Percentiles rank a stretch among this genome's conserved stretches.
These are phyloP conservation scores for Acanthosepion lycidas DNA, from an alignment of 2,888 invertebrate genomes.

Conservation along the genomic window DNA sequence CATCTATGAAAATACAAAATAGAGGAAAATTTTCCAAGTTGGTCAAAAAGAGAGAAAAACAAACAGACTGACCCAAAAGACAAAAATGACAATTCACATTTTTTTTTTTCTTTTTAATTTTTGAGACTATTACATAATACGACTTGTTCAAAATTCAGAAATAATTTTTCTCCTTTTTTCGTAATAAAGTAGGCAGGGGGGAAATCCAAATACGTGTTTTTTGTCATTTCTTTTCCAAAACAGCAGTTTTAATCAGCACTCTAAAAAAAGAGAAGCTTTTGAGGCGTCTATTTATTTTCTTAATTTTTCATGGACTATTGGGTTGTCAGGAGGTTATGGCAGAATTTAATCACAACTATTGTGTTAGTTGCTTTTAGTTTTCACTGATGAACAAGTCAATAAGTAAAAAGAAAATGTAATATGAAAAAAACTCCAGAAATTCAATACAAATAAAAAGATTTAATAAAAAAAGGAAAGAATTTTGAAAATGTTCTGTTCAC, in stretches of 20 bases:
- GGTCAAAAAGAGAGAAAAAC: not conserved
- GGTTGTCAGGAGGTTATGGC: conserved; percentile 33
- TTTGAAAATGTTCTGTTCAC: not conserved
- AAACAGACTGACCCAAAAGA: not conserved
- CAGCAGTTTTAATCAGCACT: too few relatives aligned
- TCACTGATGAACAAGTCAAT: not conserved
- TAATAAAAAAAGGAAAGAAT: too few relatives aligned
- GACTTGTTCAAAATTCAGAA: not conserved
- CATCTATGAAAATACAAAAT: not conserved
- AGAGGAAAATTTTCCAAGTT: not conserved
- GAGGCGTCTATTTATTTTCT: not conserved
- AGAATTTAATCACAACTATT: not conserved
- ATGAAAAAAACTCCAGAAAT: not conserved
- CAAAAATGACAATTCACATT: not conserved
- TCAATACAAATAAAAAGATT: not conserved
- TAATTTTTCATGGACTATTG: not conserved
- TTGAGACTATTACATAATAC: not conserved
- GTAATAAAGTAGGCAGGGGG: too few relatives aligned
- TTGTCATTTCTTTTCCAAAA: too few relatives aligned
- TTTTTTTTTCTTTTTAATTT: not conserved
- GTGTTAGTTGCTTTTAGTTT: not conserved
- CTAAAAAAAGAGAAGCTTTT: too few relatives aligned
- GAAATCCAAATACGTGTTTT: too few relatives aligned
- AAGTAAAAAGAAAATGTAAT: not conserved
- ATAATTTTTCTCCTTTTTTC: too few relatives aligned